phyloP scores from a whole-genome alignment of 2,113 vertebrate genomes.

The Jaculus jaculus region DNA sequence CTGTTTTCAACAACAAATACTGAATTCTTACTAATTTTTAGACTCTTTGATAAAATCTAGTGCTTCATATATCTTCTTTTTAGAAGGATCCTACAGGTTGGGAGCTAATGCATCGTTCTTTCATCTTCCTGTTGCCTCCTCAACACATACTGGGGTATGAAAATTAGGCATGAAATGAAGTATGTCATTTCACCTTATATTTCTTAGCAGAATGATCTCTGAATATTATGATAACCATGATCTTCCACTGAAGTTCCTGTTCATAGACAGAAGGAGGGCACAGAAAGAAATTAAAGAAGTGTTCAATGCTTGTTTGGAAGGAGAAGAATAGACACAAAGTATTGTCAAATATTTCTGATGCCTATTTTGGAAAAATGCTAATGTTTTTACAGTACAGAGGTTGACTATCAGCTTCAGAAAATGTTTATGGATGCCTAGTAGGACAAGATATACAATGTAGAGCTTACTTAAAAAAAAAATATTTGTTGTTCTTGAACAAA shows the following conservation, averaged over 20 bases:
- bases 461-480: background rate
- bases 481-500: background rate
- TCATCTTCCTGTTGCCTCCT: accelerated
- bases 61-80: background rate
- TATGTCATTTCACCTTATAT: background rate
- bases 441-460: background rate
- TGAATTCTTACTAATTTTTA: background rate
- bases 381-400: background rate
- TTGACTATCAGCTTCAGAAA: background rate
- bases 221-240: background rate
- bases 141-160: background rate
- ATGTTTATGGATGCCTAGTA: background rate
- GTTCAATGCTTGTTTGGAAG: background rate
- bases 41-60: background rate
- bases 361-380: background rate
- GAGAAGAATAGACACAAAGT: background rate
- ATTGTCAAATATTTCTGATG: background rate
- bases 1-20: background rate
- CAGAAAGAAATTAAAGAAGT: background rate
- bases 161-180: too few relatives aligned
- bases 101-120: background rate
- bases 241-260: background rate
- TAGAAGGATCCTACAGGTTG: accelerated
- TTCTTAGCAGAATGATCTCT: background rate
- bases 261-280: background rate